Base-by-base conservation (phyloP, 2,113 vertebrate species). In the Coracopsis vasa region DNA sequence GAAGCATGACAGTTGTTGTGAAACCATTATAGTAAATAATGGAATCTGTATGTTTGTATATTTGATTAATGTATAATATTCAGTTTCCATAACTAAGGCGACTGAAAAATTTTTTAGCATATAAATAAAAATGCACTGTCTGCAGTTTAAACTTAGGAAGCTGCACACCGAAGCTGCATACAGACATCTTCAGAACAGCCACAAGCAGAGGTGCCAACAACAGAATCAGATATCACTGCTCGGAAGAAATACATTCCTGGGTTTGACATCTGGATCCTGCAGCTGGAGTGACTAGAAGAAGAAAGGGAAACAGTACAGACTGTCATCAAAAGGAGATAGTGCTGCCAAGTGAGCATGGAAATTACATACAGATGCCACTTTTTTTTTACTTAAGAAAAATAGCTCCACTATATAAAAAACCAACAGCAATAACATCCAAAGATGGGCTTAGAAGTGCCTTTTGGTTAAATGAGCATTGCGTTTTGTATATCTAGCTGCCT, bases 311-410 rank as follows among this genome's bases (percentile, higher is more conserved):
- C 94, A 96, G 98, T 95, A 80, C 93, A 94, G 96, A 96, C 97
- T 97, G 97, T 98, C 97, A 98, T 98, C 97, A 97, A 97, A 98
- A 96, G 96, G 94, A 90, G 96, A 87, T 93, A 92, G 92, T 96
- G 95, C 94, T 98, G 98, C 98, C 98, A 98, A 98, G 96, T 78
- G 81, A 96, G 96, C 93, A 95, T 97, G 97, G 97, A 98, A 98
- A 98, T 98, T 97, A 96, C 96, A 97, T 94, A 96, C 94, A 98
- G 98, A 98, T 98, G 98, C 97, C 94, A 97, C 97, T 97, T 97
- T 95, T 97, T 94, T 97, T 82, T 58, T n/a, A 66, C 94, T 96
- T 94, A 87, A 97, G 97, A 98, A 77, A 95, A 97, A 98, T 97
- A 97, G 98, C 94, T 97, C 48, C 14, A 81, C 97, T 97, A 96